These are phyloP conservation scores for Berghia stephanieae DNA, from an alignment of 1,140 invertebrate genomes.

Conservation along the genomic window DNA sequence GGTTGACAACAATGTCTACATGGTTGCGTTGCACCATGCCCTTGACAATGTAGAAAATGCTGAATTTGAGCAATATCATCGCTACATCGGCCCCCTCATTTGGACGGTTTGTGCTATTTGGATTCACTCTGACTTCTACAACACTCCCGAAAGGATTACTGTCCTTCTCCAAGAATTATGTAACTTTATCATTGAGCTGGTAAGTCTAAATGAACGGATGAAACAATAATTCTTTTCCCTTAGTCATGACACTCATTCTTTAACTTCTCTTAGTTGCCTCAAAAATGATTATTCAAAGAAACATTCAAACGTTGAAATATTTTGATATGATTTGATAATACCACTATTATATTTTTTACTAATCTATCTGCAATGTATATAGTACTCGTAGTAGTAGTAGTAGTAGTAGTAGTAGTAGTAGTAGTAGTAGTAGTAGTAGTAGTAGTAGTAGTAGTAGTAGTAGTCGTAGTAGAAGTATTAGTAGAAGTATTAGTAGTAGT, in stretches of 20 bases:
- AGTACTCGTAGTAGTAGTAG: no score
- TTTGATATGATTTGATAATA: no score
- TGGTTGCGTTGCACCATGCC: conserved; percentile 82
- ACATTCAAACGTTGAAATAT: background rate
- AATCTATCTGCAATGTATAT: no score
- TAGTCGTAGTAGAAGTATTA: no score
- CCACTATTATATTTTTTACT: no score
- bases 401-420: no score
- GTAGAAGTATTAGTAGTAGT: no score
- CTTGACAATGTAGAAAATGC: conserved; percentile 83
- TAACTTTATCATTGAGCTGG: conserved; percentile 83
- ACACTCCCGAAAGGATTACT: conserved; percentile 87
- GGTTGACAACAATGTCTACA: conserved; percentile 85
- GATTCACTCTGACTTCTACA: conserved; percentile 89
- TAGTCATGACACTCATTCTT: background rate
- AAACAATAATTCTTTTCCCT: background rate
- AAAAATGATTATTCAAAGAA: background rate
- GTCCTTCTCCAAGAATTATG: conserved; percentile 88
- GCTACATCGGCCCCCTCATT: conserved; percentile 71
- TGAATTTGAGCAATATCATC: conserved; percentile 60
- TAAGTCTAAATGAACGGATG: conserved; percentile 30
- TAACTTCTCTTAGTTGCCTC: background rate
- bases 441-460: no score
- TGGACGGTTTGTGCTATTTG: conserved; percentile 89
- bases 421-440: no score